Percentiles rank a stretch among this genome's conserved stretches.
phyloP scores from a whole-genome alignment of 2,888 invertebrate genomes.

The Nemotelus nigrinus region DNA sequence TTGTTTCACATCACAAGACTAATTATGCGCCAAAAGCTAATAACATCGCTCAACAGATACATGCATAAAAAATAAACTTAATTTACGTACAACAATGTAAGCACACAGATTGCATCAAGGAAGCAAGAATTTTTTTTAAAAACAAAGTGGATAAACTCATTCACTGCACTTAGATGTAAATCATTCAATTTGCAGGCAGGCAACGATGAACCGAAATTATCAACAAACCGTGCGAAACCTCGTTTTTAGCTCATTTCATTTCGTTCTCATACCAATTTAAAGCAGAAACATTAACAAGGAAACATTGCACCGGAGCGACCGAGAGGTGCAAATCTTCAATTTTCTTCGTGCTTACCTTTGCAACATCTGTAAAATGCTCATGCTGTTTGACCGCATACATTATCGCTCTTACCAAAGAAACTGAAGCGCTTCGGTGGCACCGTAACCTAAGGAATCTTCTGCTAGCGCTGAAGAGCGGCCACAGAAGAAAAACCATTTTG shows the following conservation, averaged over 20 bases:
- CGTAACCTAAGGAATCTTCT: constrained; percentile 4
- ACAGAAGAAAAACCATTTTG: neutral
- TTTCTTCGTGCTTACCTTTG: constrained; percentile 44
- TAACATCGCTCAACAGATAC: too few species aligned
- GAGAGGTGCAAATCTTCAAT: constrained; percentile 43
- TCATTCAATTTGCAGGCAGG: constrained; percentile 1
- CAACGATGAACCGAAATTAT: constrained; percentile 23
- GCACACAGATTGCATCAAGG: too few species aligned
- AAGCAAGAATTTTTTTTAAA: too few species aligned
- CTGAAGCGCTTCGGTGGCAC: neutral
- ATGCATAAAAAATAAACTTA: too few species aligned
- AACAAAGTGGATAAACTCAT: too few species aligned
- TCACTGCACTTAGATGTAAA: neutral
- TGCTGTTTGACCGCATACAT: constrained; percentile 37
- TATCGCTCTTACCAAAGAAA: constrained; percentile 15
- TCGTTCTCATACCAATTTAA: neutral
- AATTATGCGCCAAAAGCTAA: too few species aligned
- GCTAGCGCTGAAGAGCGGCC: neutral
- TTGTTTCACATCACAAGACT: too few species aligned
- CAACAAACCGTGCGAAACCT: constrained; percentile 33
- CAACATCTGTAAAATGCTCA: constrained; percentile 22
- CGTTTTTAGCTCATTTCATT: neutral
- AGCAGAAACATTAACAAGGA: constrained; percentile 25
- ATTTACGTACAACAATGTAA: too few species aligned
- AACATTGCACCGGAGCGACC: neutral